phyloP scores from a whole-genome alignment of 2,113 vertebrate genomes.

The Egretta garzetta region DNA sequence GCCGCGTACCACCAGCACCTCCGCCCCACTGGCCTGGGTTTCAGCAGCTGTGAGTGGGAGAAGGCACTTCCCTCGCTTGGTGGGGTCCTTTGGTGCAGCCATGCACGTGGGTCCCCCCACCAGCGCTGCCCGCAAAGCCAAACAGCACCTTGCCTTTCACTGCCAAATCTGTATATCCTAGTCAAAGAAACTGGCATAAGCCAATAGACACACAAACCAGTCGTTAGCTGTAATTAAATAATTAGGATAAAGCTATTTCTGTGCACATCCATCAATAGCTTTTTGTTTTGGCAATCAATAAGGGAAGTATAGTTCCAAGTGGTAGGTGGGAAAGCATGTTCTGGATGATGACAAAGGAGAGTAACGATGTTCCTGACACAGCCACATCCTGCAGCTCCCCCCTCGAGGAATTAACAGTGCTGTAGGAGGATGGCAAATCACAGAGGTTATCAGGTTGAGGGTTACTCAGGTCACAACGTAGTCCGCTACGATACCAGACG shows the following conservation, averaged over 20 bases:
- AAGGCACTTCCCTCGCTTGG: neutral
- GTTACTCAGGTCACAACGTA: neutral
- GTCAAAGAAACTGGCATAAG: neutral
- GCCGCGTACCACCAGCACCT: fast-evolving
- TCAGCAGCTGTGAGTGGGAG: neutral
- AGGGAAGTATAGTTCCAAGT: neutral
- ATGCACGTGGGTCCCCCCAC: fast-evolving
- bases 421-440: neutral
- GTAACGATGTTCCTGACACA: neutral
- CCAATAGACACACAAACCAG: neutral
- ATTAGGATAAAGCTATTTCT: neutral
- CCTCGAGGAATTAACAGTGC: fast-evolving
- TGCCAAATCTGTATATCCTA: neutral
- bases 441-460: neutral
- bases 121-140: neutral
- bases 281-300: neutral
- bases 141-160: neutral
- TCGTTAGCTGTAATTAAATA: neutral
- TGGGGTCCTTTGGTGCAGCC: neutral
- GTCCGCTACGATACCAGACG: neutral
- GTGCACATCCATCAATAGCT: neutral
- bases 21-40: neutral
- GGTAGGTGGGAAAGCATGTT: neutral
- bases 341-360: neutral
- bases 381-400: neutral